These are phyloP conservation scores for Drosophila anomelani DNA, from an alignment of 2,888 invertebrate genomes.

Conservation along the genomic window DNA sequence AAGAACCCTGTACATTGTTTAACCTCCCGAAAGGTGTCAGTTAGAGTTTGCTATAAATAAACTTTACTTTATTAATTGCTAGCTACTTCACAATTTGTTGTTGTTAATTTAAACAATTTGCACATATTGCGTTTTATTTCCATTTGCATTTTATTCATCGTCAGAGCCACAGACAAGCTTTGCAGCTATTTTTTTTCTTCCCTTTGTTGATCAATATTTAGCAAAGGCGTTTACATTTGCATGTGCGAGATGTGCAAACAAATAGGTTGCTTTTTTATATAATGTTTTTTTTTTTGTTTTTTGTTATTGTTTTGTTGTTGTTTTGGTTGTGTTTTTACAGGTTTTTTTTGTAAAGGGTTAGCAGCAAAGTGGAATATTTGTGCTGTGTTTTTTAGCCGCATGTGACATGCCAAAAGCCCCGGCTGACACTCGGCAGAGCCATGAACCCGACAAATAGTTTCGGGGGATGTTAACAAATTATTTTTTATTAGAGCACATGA, in stretches of 20 bases:
- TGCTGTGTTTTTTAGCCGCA: slow-evolving; percentile 49
- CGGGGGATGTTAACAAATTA: slow-evolving; percentile 19
- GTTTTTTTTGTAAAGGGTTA: slow-evolving; percentile 7
- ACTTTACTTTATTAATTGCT: slow-evolving; percentile 2
- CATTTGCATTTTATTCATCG: slow-evolving; percentile 30
- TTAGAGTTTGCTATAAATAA: slow-evolving; percentile 2
- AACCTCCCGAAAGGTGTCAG: background rate
- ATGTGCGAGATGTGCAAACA: slow-evolving; percentile 35
- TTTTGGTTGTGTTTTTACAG: slow-evolving; percentile 40
- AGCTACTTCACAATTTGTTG: slow-evolving; percentile 8
- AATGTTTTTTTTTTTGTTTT: background rate
- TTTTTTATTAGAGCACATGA: slow-evolving; percentile 45
- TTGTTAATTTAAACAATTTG: slow-evolving; percentile 43
- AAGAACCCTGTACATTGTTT: background rate
- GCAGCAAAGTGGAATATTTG: slow-evolving; percentile 3
- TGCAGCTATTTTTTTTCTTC: slow-evolving; percentile 9
- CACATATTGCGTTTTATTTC: slow-evolving; percentile 34
- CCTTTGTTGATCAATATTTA: slow-evolving; percentile 62
- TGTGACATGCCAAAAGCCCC: slow-evolving; percentile 65
- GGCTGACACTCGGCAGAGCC: slow-evolving; percentile 55
- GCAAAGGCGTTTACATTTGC: slow-evolving; percentile 18
- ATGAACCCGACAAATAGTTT: slow-evolving; percentile 25
- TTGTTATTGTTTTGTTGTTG: too few relatives aligned
- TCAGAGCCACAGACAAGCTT: slow-evolving; percentile 9
- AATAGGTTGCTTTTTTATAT: slow-evolving; percentile 19